Conservation (phyloP, 2,797 vertebrate species). For the Melanotaenia nigrans region DNA sequence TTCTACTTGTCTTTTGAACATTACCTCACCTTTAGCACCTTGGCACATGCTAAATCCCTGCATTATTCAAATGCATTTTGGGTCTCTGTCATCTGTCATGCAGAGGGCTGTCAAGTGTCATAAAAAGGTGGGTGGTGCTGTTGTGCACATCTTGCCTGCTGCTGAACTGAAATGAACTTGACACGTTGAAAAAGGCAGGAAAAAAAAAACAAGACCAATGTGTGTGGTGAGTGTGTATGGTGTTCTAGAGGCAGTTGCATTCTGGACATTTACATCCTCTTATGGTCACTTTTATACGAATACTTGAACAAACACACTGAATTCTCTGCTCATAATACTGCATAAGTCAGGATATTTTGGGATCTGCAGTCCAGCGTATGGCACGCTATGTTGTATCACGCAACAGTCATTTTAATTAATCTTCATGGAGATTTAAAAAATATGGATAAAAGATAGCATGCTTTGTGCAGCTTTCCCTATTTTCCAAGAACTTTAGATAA, state of each 20-base stretch:
- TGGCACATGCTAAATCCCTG: constrained; percentile 42
- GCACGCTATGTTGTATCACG: constrained; percentile 19
- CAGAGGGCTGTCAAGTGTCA: constrained; percentile 71
- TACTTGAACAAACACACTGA: constrained; percentile 50
- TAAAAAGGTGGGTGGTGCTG: constrained; percentile 77
- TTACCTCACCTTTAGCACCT: constrained; percentile 30
- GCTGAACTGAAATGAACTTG: constrained; percentile 73
- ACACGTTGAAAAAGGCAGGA: constrained; percentile 60
- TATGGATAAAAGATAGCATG: constrained; percentile 8
- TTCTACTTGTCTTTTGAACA: constrained; percentile 20
- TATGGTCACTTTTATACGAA: constrained; percentile 45
- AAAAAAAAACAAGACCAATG: constrained; percentile 47
- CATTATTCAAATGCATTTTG: constrained; percentile 80
- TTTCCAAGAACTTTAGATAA: constrained; percentile 4
- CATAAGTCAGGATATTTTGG: constrained; percentile 47
- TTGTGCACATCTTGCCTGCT: constrained; percentile 49
- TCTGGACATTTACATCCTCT: constrained; percentile 49
- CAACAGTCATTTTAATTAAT: constrained; percentile 41
- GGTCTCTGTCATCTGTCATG: constrained; percentile 78
- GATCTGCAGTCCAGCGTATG: constrained; percentile 6
- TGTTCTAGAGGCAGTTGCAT: constrained; percentile 36
- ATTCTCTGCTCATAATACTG: constrained; percentile 15
- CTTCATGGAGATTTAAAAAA: background rate
- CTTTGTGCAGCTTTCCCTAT: background rate
- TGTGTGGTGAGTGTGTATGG: constrained; percentile 57